Base-by-base conservation (phyloP, 2,797 vertebrate species). In the Thunnus albacares region DNA sequence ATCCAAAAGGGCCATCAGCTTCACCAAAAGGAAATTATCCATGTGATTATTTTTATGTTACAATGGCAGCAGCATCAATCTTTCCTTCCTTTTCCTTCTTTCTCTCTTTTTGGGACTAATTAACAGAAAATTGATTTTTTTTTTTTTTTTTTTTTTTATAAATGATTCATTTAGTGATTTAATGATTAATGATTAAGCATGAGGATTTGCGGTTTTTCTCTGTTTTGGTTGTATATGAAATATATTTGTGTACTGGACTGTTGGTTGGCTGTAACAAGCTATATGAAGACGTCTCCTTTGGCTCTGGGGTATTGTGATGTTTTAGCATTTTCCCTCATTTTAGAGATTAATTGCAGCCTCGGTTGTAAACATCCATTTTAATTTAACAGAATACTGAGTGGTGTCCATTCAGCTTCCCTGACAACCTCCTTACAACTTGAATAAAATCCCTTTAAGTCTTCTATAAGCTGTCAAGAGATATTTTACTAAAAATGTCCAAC, bases 1-100 rank as follows among this genome's bases (percentile, higher is more conserved):
- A 65, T 63, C 71, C 51, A 56, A 41, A 38, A 13, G 38, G 5
- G 55, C 58, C 69, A 43, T 60, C 52, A 58, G 49, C 56, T 59
- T 47, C n/a, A 53, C 17, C 6, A 41, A 18, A 49, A 33, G 17
- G 24, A 76, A n/a, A 61, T 56, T 6, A 65, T 26, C 5, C 2
- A 12, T 10, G 1, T 22, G 22, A 38, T 18, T 47, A 15, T 22
- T 45, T 61, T 68, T 2, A 58, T 15, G 18, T 28, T 45, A 63
- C 5, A 26, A 35, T 65, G 55, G 63, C 51, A 49, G 41, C 30
- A 11, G 11, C 20, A 20, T n/a, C 11, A 51, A 6, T 22, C 3
- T 51, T 53, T 30, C 20, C 15, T 41, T 52, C n/a, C 69, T 7
- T 20, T 26, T 18, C 22, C 15, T 45, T 45, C 1, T 3, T 45